Conservation (phyloP, 2,888 invertebrate species). For the Ennomos quercinarius region DNA sequence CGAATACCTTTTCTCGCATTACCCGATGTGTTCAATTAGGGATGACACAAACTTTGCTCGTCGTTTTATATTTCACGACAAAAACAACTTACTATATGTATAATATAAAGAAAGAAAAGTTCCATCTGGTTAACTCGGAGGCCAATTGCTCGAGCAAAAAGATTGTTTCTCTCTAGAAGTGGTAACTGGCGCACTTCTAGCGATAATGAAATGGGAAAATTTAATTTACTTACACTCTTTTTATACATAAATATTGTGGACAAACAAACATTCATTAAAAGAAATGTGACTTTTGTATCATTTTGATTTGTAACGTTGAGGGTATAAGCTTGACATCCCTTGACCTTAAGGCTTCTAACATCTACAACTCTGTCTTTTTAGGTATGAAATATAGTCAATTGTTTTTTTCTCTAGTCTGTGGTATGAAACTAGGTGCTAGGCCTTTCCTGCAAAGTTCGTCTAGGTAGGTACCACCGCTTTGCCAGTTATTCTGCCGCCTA, state of each 20-base stretch:
- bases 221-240: not conserved
- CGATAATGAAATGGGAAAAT: conserved; percentile 27
- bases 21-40: conserved; percentile 45
- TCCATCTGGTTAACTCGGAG: conserved; percentile 46
- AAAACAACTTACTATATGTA: conserved; percentile 44
- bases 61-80: conserved; percentile 47
- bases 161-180: conserved; percentile 44
- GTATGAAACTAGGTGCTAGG: too few relatives aligned
- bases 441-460: too few relatives aligned
- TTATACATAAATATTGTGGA: too few relatives aligned
- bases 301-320: too few relatives aligned
- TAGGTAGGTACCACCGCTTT: too few relatives aligned
- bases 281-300: too few relatives aligned
- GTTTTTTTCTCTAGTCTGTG: not conserved
- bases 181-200: conserved; percentile 16
- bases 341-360: too few relatives aligned
- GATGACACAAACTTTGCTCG: conserved; percentile 45
- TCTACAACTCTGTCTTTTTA: too few relatives aligned
- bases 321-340: too few relatives aligned
- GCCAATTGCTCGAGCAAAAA: conserved; percentile 49
- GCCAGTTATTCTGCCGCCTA: too few relatives aligned
- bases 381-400: too few relatives aligned
- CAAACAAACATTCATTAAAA: too few relatives aligned
- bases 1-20: conserved; percentile 20
- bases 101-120: conserved; percentile 45